These are phyloP conservation scores for Mormyrus proboscirostris DNA, from an alignment of 2,797 vertebrate genomes.

Conservation along the genomic window DNA sequence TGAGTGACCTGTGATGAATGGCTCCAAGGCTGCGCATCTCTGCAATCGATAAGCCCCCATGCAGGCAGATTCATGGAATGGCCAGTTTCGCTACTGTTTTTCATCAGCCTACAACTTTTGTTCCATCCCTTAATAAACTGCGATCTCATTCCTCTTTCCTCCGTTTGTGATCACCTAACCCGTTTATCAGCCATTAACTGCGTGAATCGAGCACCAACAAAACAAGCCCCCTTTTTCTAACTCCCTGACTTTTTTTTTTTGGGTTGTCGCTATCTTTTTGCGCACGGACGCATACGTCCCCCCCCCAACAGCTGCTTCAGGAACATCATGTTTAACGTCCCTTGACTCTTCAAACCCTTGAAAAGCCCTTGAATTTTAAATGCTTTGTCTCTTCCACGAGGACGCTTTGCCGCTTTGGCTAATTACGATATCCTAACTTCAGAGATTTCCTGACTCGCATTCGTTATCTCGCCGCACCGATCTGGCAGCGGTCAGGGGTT, in stretches of 20 bases:
- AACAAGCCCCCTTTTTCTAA: neutral
- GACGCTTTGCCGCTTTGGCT: neutral
- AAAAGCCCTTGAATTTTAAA: slow-evolving; percentile 6
- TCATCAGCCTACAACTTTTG: neutral
- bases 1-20: slow-evolving; percentile 69
- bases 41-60: slow-evolving; percentile 67
- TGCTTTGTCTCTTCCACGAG: neutral
- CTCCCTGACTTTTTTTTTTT: neutral
- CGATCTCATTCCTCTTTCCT: neutral
- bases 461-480: neutral
- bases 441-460: neutral
- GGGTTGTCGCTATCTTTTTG: neutral
- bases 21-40: slow-evolving; percentile 56
- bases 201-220: slow-evolving; percentile 14
- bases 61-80: slow-evolving; percentile 63
- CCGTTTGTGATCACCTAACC: neutral
- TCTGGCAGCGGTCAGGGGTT: neutral
- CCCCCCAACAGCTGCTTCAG: neutral
- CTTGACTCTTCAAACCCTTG: neutral
- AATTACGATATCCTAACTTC: slow-evolving; percentile 3
- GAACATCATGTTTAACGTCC: neutral
- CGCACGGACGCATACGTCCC: neutral
- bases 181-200: neutral
- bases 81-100: no score
- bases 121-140: neutral